Conservation (phyloP, 2,113 vertebrate species). For the Lynx canadensis region DNA sequence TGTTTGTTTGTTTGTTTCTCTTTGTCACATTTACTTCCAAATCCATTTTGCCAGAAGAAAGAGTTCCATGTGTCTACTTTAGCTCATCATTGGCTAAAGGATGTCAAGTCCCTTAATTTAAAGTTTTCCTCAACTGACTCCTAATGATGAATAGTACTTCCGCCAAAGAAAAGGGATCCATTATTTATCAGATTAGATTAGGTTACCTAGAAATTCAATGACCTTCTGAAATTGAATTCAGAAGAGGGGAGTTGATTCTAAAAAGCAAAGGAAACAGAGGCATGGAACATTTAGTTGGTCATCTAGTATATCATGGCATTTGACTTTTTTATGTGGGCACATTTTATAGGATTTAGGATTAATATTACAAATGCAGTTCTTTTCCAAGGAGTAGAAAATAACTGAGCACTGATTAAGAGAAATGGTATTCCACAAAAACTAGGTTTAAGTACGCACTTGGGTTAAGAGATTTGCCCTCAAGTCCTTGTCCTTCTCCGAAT, state of each 20-base stretch:
- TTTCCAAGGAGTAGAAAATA: conserved; percentile 1
- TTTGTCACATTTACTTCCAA: conserved; percentile 38
- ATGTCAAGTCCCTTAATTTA: background rate
- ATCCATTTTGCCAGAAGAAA: background rate
- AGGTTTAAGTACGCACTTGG: background rate
- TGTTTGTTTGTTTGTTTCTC: background rate
- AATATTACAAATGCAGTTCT: background rate
- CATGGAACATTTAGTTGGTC: background rate
- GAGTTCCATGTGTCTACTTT: background rate
- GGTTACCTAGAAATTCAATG: conserved; percentile 43
- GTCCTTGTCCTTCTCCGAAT: background rate
- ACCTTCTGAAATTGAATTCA: conserved; percentile 45
- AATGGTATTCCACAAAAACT: conserved; percentile 17
- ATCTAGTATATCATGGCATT: background rate
- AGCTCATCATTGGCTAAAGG: background rate
- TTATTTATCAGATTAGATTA: conserved; percentile 31
- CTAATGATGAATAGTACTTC: background rate
- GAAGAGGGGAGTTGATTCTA: conserved; percentile 25
- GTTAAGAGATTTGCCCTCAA: conserved; percentile 39
- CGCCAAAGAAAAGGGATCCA: background rate
- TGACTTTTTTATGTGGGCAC: background rate
- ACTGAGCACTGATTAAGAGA: conserved; percentile 20
- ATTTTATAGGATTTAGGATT: background rate
- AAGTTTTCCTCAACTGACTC: background rate
- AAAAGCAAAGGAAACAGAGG: conserved; percentile 34